phyloP scores from a whole-genome alignment of 2,888 invertebrate genomes.

The Sisyra terminalis region DNA sequence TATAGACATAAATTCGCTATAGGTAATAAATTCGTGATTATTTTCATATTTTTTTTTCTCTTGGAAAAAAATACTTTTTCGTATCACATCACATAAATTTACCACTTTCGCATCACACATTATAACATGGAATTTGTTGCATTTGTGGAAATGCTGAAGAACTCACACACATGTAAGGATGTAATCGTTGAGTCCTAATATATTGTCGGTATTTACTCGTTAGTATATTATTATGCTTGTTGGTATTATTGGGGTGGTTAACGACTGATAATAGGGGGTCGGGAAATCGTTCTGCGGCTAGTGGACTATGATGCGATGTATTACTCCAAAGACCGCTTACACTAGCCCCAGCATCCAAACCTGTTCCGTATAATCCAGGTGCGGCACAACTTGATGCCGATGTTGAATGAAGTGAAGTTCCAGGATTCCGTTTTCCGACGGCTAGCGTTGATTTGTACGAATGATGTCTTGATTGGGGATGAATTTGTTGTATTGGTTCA shows the following conservation, averaged over 20 bases:
- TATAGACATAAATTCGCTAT: too few relatives aligned
- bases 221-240: neutral
- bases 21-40: too few relatives aligned
- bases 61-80: too few relatives aligned
- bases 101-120: conserved; percentile 30
- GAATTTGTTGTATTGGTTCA: conserved; percentile 20
- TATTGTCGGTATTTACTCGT: conserved; percentile 41
- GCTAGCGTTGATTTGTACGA: conserved; percentile 1
- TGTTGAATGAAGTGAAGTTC: conserved; percentile 10
- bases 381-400: conserved; percentile 19
- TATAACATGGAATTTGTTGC: conserved; percentile 40
- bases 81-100: too few relatives aligned
- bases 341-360: conserved; percentile 12
- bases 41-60: too few relatives aligned
- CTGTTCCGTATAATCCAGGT: conserved; percentile 1
- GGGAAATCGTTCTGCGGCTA: conserved; percentile 18
- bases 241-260: neutral
- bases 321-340: conserved; percentile 23
- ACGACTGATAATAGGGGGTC: conserved; percentile 6
- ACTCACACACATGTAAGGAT: conserved; percentile 34
- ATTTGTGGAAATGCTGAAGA: conserved; percentile 33
- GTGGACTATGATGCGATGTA: conserved; percentile 22
- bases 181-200: conserved; percentile 36
- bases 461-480: conserved; percentile 20
- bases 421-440: conserved; percentile 3